These are phyloP conservation scores for Rhopalosiphum maidis DNA, from an alignment of 1,140 invertebrate species.

Conservation along the genomic window DNA sequence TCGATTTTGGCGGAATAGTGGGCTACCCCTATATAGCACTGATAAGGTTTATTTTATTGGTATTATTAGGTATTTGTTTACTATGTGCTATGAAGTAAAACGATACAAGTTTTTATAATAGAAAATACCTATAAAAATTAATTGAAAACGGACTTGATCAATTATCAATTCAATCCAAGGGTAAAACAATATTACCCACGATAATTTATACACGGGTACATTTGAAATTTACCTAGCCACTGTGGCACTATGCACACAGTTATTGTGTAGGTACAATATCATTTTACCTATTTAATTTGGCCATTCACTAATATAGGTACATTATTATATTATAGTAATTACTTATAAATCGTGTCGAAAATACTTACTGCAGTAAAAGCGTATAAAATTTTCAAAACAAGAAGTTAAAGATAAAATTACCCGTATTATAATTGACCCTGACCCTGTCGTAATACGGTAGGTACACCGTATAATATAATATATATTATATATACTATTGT, in stretches of 20 bases:
- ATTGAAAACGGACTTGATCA: not conserved
- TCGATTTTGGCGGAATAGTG: too few species aligned
- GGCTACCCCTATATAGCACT: not conserved
- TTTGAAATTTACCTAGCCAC: not conserved
- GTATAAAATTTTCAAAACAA: not conserved
- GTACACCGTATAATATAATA: not conserved
- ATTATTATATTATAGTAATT: not conserved
- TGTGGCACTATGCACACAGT: too few species aligned
- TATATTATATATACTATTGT: not conserved
- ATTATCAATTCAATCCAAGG: not conserved
- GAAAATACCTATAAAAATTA: not conserved
- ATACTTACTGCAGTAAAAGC: not conserved
- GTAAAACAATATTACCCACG: not conserved
- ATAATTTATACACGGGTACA: not conserved
- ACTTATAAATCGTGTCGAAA: not conserved
- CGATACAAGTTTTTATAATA: not conserved
- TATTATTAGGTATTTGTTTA: not conserved
- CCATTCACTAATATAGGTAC: not conserved
- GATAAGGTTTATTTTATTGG: too few species aligned
- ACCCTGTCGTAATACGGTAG: not conserved
- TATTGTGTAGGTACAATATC: not conserved
- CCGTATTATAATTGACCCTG: not conserved
- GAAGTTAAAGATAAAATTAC: not conserved
- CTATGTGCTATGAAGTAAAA: not conserved
- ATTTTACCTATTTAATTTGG: not conserved